Evolutionary conservation across 2,113 vertebrate genomes (phyloP).

Genomic region (Carettochelys insculpta): DNA sequence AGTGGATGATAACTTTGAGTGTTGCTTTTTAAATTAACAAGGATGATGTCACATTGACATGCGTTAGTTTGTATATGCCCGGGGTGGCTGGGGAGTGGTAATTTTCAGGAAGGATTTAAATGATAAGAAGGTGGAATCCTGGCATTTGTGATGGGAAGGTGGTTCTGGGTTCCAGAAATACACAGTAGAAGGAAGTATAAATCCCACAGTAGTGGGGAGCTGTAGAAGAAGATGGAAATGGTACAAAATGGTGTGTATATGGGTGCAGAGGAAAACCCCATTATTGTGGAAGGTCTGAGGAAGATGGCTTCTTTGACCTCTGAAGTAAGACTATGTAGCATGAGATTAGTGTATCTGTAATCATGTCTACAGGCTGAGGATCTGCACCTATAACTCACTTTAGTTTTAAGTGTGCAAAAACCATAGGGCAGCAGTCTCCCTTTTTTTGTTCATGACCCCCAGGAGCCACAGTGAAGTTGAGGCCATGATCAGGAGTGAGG

Average conservation of each 20-base stretch:
- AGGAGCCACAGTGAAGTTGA: no score
- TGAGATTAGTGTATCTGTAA: background rate
- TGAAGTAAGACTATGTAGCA: background rate
- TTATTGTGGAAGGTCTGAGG: background rate
- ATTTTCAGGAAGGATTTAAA: background rate
- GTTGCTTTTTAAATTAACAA: background rate
- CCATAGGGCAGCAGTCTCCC: background rate
- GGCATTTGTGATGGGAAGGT: background rate
- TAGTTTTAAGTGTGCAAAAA: fast-evolving
- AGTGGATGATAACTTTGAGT: background rate
- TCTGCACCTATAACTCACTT: background rate
- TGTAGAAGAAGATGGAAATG: background rate
- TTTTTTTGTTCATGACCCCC: no score
- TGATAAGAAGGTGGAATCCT: background rate
- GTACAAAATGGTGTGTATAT: background rate
- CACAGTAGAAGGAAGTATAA: background rate
- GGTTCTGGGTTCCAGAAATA: background rate
- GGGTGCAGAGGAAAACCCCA: background rate
- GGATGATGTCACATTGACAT: background rate
- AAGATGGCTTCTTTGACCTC: background rate
- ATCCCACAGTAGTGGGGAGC: background rate
- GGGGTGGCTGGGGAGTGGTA: background rate
- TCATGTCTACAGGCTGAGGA: background rate
- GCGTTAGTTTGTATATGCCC: background rate
- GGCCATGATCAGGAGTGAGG: no score